Conservation (phyloP, 2,113 vertebrate species). For the Pseudonaja textilis region DNA sequence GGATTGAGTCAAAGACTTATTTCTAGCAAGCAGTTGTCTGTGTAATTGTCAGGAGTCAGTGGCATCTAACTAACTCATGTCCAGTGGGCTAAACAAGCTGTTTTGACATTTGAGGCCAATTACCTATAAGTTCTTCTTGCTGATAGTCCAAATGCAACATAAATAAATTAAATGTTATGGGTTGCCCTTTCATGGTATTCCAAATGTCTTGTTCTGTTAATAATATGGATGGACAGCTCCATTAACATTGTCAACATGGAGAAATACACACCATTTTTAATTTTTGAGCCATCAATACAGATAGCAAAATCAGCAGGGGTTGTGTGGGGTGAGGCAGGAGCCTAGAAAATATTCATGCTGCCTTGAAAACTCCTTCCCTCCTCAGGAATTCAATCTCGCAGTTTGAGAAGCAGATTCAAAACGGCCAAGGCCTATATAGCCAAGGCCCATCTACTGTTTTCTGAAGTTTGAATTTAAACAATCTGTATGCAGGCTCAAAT, state of each 20-base stretch:
- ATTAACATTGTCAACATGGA: not conserved
- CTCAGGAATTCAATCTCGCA: too few species aligned
- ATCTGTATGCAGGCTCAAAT: not conserved
- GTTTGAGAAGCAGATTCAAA: not conserved
- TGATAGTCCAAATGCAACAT: not conserved
- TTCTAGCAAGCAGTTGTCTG: not conserved
- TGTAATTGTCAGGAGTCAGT: not conserved
- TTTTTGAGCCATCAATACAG: not conserved
- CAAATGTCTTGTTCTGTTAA: not conserved
- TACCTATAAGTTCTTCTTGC: not conserved
- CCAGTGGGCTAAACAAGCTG: not conserved
- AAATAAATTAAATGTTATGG: not conserved
- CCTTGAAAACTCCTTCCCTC: not conserved
- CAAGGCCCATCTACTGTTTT: not conserved
- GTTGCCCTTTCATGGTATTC: not conserved
- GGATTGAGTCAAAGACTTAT: not conserved
- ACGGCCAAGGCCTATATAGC: not conserved
- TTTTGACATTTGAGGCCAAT: not conserved
- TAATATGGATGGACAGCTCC: not conserved
- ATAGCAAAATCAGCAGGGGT: not conserved
- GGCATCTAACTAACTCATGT: not conserved
- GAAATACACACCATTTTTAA: not conserved
- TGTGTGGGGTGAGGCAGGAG: not conserved
- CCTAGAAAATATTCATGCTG: not conserved
- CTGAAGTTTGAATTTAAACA: slow-evolving; percentile 34